A percentile compares a stretch with the other conserved stretches of the same genome.
phyloP scores from a whole-genome alignment of 2,888 invertebrate species.

The Beris morrisii region DNA sequence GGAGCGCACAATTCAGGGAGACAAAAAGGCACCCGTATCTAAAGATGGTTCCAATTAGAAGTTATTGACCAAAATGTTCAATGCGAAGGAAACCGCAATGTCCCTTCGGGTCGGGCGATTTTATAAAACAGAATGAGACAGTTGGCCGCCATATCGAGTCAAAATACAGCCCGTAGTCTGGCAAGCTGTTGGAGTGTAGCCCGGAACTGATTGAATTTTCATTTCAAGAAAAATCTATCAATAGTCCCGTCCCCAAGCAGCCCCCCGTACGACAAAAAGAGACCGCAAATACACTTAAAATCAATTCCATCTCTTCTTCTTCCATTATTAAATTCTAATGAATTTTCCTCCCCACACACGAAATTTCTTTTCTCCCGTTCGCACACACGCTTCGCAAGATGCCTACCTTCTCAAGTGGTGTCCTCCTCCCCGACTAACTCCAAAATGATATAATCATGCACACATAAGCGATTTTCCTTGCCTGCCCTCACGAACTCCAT shows the following conservation, averaged over 20 bases:
- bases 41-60: conserved; percentile 39
- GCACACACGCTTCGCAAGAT: not conserved
- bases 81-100: conserved; percentile 4
- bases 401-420: not conserved
- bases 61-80: conserved; percentile 37
- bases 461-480: conserved; percentile 25
- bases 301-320: conserved; percentile 37
- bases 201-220: conserved; percentile 31
- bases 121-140: conserved; percentile 12
- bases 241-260: not conserved
- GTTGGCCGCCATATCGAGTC: not conserved
- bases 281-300: conserved; percentile 36
- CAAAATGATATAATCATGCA: conserved; percentile 1
- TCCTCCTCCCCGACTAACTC: conserved; percentile 1
- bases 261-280: conserved; percentile 9
- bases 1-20: conserved; percentile 1
- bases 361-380: conserved; percentile 3
- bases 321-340: conserved; percentile 31
- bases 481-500: conserved; percentile 22
- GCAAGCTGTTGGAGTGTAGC: conserved; percentile 13
- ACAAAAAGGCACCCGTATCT: conserved; percentile 24
- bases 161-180: not conserved
- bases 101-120: not conserved
- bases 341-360: conserved; percentile 2
- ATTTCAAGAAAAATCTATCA: conserved; percentile 32